Conservation (phyloP, 2,113 vertebrate species). For the Danio rerio region DNA sequence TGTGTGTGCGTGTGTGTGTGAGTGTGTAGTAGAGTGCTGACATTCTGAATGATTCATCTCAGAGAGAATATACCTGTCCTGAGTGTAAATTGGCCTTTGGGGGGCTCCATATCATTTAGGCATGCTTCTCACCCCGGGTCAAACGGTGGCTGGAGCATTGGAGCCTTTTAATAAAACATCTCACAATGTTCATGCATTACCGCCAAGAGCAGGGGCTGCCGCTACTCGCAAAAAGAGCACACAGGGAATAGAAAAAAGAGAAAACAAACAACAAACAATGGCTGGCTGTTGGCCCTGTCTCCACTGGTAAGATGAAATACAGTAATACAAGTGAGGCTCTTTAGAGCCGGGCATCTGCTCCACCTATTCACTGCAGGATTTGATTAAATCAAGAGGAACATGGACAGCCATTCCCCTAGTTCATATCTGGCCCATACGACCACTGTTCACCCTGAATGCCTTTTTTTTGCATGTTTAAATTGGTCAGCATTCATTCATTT, state of each 20-base stretch:
- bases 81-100: constrained; percentile 61
- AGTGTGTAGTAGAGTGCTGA: constrained; percentile 29
- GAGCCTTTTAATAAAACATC: constrained; percentile 64
- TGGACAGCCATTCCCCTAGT: constrained; percentile 2
- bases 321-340: constrained; percentile 32
- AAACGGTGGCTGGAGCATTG: constrained; percentile 48
- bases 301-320: constrained; percentile 34
- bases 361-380: constrained; percentile 23
- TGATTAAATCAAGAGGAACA: constrained; percentile 41
- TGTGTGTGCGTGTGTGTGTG: constrained; percentile 45
- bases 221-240: constrained; percentile 20
- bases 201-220: constrained; percentile 31
- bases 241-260: constrained; percentile 24
- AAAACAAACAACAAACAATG: constrained; percentile 45
- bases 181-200: constrained; percentile 45
- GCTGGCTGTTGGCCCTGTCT: constrained; percentile 41
- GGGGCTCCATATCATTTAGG: constrained; percentile 54
- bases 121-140: constrained; percentile 49
- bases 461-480: not conserved
- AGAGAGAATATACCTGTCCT: constrained; percentile 56
- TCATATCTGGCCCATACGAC: constrained; percentile 7
- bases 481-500: not conserved
- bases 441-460: not conserved
- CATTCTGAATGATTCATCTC: constrained; percentile 62
- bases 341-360: constrained; percentile 22